A percentile compares a stretch with the other conserved stretches of the same genome.
Evolutionary conservation across 2,888 invertebrate genomes (phyloP).

Genomic region (Epinotia brunnichana): DNA sequence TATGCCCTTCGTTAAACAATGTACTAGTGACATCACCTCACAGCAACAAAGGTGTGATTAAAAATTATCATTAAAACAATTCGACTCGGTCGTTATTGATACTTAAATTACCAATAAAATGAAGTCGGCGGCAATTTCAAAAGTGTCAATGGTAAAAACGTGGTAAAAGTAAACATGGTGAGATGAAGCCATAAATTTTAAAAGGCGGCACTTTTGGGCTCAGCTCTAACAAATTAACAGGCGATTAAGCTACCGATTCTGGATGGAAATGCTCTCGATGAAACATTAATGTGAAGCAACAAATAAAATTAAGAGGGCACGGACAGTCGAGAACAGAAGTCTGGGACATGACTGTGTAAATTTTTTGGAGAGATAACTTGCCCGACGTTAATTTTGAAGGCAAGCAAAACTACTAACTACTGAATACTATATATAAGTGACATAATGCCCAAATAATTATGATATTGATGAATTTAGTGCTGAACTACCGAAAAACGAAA

Average conservation of each 20-base stretch:
- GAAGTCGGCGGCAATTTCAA: slow-evolving; percentile 57
- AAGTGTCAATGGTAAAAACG: slow-evolving; percentile 55
- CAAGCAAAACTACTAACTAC: background rate
- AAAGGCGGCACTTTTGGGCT: slow-evolving; percentile 75
- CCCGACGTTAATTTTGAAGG: background rate
- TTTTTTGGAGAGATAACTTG: background rate
- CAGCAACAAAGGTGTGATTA: slow-evolving; percentile 14
- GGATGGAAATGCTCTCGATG: slow-evolving; percentile 67
- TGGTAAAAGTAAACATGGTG: slow-evolving; percentile 70
- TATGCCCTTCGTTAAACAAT: too few relatives aligned
- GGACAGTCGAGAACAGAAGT: slow-evolving; percentile 51
- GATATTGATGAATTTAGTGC: background rate
- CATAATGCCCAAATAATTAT: background rate
- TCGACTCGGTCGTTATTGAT: slow-evolving; percentile 62
- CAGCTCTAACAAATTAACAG: slow-evolving; percentile 81
- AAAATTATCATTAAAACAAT: slow-evolving; percentile 50
- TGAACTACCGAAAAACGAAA: too few relatives aligned
- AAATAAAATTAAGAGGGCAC: slow-evolving; percentile 68
- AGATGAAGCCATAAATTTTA: slow-evolving; percentile 80
- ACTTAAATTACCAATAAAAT: slow-evolving; percentile 55
- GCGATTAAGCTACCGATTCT: slow-evolving; percentile 81
- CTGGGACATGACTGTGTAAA: background rate
- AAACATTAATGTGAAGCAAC: slow-evolving; percentile 73
- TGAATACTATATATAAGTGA: background rate
- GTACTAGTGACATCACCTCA: slow-evolving; percentile 5